Evolutionary conservation across 2,797 vertebrate species (phyloP).

Genomic region (Lindbergichthys nudifrons): DNA sequence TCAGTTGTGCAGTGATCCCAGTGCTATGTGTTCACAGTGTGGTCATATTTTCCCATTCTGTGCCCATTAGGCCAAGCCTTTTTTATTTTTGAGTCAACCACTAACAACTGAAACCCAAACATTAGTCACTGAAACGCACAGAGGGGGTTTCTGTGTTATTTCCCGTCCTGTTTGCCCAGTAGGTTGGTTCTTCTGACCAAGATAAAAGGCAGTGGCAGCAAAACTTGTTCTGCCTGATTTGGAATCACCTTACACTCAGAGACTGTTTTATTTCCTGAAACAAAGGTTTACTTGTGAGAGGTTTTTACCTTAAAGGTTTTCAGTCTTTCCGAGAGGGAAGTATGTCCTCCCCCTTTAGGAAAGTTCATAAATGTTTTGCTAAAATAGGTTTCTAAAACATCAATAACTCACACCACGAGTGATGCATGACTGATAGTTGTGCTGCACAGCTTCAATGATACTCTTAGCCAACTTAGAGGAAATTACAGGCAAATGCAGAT

Average conservation of each 20-base stretch:
- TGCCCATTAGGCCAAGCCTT: conserved; percentile 50
- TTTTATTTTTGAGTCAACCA: conserved; percentile 51
- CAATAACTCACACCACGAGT: not conserved
- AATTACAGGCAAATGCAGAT: not conserved
- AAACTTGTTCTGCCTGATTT: conserved; percentile 66
- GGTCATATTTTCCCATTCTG: conserved; percentile 33
- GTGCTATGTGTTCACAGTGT: conserved; percentile 19
- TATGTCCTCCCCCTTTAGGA: not conserved
- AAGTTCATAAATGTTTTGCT: conserved; percentile 1
- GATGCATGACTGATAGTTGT: not conserved
- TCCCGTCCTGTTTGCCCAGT: conserved; percentile 48
- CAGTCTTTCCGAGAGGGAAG: conserved; percentile 4
- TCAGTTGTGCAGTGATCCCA: conserved; percentile 20
- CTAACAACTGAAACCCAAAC: conserved; percentile 56
- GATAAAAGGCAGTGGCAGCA: conserved; percentile 44
- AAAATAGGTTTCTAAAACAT: conserved; percentile 6
- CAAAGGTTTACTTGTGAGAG: conserved; percentile 25
- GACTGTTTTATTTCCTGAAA: conserved; percentile 29
- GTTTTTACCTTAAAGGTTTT: not conserved
- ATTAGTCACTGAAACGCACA: conserved; percentile 55
- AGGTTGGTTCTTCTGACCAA: conserved; percentile 29
- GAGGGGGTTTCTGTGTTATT: conserved; percentile 25
- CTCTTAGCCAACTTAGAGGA: not conserved
- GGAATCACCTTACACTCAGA: conserved; percentile 12
- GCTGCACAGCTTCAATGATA: not conserved